A percentile compares a stretch with the other conserved stretches of the same genome.
phyloP scores from a whole-genome alignment of 2,888 invertebrate species.

The Scaptomyza polygonia region DNA sequence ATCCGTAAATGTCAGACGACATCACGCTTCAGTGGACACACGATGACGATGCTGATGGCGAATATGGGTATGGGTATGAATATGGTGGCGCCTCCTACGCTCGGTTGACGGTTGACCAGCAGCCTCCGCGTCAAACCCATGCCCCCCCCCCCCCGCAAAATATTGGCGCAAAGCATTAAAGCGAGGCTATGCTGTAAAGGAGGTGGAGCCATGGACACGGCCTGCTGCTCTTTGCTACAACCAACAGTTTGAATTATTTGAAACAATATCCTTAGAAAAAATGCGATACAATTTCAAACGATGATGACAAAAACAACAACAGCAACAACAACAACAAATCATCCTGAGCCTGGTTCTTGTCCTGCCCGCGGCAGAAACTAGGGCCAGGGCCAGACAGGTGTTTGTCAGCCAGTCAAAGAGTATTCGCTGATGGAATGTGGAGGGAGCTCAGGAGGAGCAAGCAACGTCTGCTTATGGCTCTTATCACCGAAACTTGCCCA shows the following conservation, averaged over 20 bases:
- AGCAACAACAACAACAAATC: slow-evolving; percentile 27
- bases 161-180: slow-evolving; percentile 72
- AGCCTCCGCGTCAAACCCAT: slow-evolving; percentile 7
- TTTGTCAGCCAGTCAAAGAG: slow-evolving; percentile 62
- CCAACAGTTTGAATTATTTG: slow-evolving; percentile 78
- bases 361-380: slow-evolving; percentile 28
- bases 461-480: slow-evolving; percentile 53
- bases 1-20: slow-evolving; percentile 80
- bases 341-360: slow-evolving; percentile 5
- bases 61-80: no score
- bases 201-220: slow-evolving; percentile 10
- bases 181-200: not conserved
- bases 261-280: slow-evolving; percentile 79
- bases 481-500: slow-evolving; percentile 59
- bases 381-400: slow-evolving; percentile 70
- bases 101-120: slow-evolving; percentile 33
- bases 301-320: slow-evolving; percentile 62
- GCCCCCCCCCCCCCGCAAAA: slow-evolving; percentile 56
- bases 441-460: slow-evolving; percentile 27
- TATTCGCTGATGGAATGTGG: slow-evolving; percentile 7
- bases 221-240: slow-evolving; percentile 51
- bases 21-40: slow-evolving; percentile 79
- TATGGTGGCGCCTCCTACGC: slow-evolving; percentile 61
- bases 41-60: slow-evolving; percentile 47
- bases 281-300: slow-evolving; percentile 75